Base-by-base conservation (phyloP, 2,888 invertebrate genomes). In the Melieria crassipennis region DNA sequence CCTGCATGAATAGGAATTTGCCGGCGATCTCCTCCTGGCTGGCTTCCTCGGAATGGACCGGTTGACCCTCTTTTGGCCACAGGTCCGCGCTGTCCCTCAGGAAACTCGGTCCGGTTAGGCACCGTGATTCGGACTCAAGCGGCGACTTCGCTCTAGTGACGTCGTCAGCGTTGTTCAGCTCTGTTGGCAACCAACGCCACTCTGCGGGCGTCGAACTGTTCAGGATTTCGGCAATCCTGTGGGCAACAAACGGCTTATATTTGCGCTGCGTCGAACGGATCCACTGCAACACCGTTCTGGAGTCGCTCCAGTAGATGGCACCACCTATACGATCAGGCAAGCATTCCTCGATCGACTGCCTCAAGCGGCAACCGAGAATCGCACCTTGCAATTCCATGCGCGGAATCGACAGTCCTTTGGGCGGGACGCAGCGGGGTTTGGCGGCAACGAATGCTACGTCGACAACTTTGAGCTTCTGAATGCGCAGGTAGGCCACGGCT, bases 181-280 rank as follows among this genome's bases (percentile, higher is more conserved):
- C 74, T 0, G 76, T 74, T 10, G 79, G 74, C n/a, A 80, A 68
- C 75, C 78, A 79, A 43, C 72, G 71, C 77, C 81, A 80, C 52
- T 78, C 69, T 47, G 70, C 69, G 46, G 73, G 57, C n/a, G 66
- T 13, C 13, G 72, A 70, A 30, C 65, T 62, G 30, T 74, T 72
- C 13, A 70, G 69, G 52, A 78, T 77, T 60, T 81, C 78, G 0
- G 75, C 74, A 57, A 81, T 68, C 57, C 68, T 30, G 16, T 65
- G 68, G 13, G 63, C 63, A 47, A 63, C 63, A 13, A 63, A 63
- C 46, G 45, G 63, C 16, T 63, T 63, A 63, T 63, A 61, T 7
- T 61, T n/a, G 4, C 61, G 61, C 9, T 9, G 30, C n/a, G 61
- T 61, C 5, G 61, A 61, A 9, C 61, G 16, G 11, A 63, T 63